Base-by-base conservation (phyloP, 1,140 invertebrate species). In the Hycleus cichorii region DNA sequence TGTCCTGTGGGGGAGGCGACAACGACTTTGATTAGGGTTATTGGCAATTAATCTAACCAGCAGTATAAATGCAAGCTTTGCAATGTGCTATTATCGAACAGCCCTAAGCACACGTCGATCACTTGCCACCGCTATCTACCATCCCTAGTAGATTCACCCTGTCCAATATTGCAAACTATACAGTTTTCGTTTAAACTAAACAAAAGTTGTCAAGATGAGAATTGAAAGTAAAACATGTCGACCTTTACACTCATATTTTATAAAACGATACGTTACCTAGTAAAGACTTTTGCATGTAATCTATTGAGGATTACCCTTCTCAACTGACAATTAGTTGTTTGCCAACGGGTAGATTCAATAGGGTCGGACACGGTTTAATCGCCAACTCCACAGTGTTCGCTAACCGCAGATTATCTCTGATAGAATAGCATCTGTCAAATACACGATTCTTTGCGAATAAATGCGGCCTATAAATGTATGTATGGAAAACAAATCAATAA, bases 271-370 rank as follows among this genome's bases (percentile, higher is more conserved):
- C 39, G 12, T n/a, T 10, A 43, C 7, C 46, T 49, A 27, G 42
- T 42, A 6, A 52, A 25, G 46, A 26, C 38, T 45, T 52, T 52
- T 56, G 54, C 40, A 39, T 40, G 46, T 57, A 57, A 47, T 57
- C 54, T 57, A 57, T 57, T 26, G 47, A 38, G 54, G 54, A 57
- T 57, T 57, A 57, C 54, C 54, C 47, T 57, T 43, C 54, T 57
- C 46, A 57, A 49, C 54, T 57, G 54, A 57, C 54, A 57, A 57
- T 57, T 57, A 57, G 54, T 57, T 57, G 54, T 57, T 57, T 57
- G 48, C 54, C 47, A 57, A 26, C 45, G 54, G 54, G 32, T 46
- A 48, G 54, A 49, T 48, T 49, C 54, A 46, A 57, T 57, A 49
- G 46, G 32, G 32, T 32, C 32, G 7, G 32, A 32, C 32, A 32